phyloP scores from a whole-genome alignment of 2,113 vertebrate genomes.

The Perognathus longimembris region DNA sequence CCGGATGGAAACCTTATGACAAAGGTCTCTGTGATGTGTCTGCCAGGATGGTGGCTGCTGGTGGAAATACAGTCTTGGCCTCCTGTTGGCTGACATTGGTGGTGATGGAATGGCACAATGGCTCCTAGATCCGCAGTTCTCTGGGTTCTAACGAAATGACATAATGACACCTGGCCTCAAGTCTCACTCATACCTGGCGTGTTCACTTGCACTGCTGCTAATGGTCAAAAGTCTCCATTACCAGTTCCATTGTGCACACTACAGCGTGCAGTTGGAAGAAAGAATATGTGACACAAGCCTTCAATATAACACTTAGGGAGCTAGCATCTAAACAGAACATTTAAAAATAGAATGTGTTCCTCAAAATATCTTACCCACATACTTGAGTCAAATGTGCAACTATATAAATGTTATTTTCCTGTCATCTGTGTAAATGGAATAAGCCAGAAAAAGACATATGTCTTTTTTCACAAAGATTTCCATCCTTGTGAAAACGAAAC shows the following conservation, averaged over 20 bases:
- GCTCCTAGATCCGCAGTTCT: accelerated
- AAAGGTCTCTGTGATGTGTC: no score
- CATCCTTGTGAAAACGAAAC: background rate
- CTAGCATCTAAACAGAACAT: background rate
- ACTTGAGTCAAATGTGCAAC: background rate
- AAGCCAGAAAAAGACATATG: background rate
- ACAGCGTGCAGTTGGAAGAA: no score
- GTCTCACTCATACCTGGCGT: background rate
- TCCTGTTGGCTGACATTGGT: no score
- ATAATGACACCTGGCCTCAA: accelerated
- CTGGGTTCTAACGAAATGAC: accelerated
- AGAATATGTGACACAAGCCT: no score
- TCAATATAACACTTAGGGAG: accelerated
- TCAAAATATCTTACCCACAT: background rate
- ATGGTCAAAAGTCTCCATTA: no score
- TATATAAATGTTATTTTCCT: background rate
- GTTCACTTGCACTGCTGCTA: no score
- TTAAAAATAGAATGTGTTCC: background rate
- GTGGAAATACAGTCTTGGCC: no score
- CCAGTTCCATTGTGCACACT: no score
- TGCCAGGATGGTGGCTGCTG: background rate
- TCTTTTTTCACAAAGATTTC: no score
- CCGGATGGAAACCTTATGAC: accelerated
- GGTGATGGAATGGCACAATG: no score
- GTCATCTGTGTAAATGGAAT: background rate